Evolutionary conservation across 53 echinoderm and acorn worm species (phyloP), one percentile per base, ranked within the genome.

Genomic region (Crossaster papposus): DNA sequence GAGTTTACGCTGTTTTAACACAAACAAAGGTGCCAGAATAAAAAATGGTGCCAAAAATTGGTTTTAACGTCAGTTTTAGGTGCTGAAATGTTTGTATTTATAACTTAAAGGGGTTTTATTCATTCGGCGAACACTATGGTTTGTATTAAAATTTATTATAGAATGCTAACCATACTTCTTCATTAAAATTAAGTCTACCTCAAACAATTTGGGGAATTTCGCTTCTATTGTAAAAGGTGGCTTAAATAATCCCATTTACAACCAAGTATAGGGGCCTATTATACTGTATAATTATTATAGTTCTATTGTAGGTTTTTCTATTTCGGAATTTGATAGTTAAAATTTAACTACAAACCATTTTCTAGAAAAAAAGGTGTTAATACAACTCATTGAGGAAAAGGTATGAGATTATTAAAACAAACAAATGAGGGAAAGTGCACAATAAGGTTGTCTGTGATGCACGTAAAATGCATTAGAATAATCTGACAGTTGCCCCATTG

Each of bases 21-120:
- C n/a, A 70, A 70, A 70, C 34, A 34, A 73, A 33, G 28, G 74
- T 73, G 68, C 68, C 68, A 68, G 28, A 68, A 68, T n/a, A 70
- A 70, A 70, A 73, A 34, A 73, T 11, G 28, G 74, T 73, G 68
- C 68, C 68, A 68, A 68, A 68, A 68, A 24, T 58, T 58, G 28
- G 28, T 26, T 68, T 28, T 28, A 10, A 26, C 15, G 3, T 58
- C 15, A 18, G 15, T 20, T 15, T 58, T 20, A 58, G 53, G 15
- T 15, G 12, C 58, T 58, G 58, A 58, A 18, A 58, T 58, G 58
- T 17, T 58, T 3, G 17, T 20, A 58, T 58, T 18, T 58, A 58
- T 18, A 18, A 58, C 17, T 58, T 58, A 58, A 8, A 18, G 17
- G 15, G 58, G 58, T 58, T 20, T 58, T 58, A 18, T 20, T 20